Conservation (phyloP, 1,140 invertebrate species). For the Aphaenogaster rudis region DNA sequence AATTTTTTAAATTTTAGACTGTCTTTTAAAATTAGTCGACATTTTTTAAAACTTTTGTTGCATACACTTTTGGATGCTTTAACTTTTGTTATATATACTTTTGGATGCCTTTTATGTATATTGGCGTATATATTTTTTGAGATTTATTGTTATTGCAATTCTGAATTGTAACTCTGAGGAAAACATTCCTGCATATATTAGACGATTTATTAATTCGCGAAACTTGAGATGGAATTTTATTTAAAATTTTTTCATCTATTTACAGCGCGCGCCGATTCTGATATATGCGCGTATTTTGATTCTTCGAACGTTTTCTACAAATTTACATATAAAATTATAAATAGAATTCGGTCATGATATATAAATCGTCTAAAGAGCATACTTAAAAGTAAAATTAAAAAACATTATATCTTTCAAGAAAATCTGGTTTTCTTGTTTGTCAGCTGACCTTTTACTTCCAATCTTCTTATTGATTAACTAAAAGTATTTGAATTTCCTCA, state of each 20-base stretch:
- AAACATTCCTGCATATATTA: background rate
- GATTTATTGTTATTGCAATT: background rate
- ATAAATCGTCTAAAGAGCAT: background rate
- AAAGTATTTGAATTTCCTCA: constrained; percentile 72
- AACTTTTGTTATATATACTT: too few relatives aligned
- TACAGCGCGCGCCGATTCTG: background rate
- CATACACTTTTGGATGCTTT: too few relatives aligned
- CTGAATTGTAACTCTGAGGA: background rate
- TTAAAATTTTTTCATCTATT: background rate
- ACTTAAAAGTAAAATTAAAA: background rate
- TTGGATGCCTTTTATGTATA: too few relatives aligned
- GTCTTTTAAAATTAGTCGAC: too few relatives aligned
- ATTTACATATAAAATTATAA: constrained; percentile 11
- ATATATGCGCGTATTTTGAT: background rate
- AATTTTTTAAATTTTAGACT: too few relatives aligned
- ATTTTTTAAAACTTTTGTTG: too few relatives aligned
- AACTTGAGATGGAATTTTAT: background rate
- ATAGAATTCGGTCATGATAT: background rate
- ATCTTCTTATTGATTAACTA: background rate
- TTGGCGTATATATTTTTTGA: too few relatives aligned
- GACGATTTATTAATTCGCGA: background rate
- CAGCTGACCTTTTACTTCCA: background rate
- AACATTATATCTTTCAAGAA: background rate
- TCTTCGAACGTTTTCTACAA: background rate
- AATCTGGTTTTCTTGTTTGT: background rate